Evolutionary conservation across 2,113 vertebrate species (phyloP).

Genomic region (Globicephala melas): DNA sequence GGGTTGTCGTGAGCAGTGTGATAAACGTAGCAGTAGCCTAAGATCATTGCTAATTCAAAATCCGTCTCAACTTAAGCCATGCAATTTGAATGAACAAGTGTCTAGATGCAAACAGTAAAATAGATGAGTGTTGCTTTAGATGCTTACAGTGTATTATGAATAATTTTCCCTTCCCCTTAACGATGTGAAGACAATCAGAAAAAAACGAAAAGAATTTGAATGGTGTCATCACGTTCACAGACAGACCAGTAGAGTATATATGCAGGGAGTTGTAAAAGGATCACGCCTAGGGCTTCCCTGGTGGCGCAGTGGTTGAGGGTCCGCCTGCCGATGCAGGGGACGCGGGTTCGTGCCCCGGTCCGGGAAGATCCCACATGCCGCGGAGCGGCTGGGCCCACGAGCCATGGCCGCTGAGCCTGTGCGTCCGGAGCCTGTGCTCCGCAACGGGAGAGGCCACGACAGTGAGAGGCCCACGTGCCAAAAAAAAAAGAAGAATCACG

Average conservation of each 20-base stretch:
- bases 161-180: neutral
- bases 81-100: neutral
- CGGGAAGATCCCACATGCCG: no score
- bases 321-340: no score
- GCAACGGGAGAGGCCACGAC: no score
- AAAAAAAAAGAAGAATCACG: neutral
- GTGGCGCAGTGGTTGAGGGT: no score
- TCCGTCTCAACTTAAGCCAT: neutral
- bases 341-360: no score
- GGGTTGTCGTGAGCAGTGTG: rapidly evolving
- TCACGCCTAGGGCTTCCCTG: no score
- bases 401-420: no score
- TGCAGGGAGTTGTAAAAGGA: neutral
- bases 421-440: no score
- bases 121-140: neutral
- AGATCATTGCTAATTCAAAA: neutral
- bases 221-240: neutral
- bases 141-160: neutral
- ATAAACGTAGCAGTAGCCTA: no score
- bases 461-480: no score
- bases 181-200: neutral
- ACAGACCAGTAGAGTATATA: neutral
- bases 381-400: no score
- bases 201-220: neutral
- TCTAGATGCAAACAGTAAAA: neutral